phyloP scores from a whole-genome alignment of 2,888 invertebrate species.

The Apocheima hispidaria region DNA sequence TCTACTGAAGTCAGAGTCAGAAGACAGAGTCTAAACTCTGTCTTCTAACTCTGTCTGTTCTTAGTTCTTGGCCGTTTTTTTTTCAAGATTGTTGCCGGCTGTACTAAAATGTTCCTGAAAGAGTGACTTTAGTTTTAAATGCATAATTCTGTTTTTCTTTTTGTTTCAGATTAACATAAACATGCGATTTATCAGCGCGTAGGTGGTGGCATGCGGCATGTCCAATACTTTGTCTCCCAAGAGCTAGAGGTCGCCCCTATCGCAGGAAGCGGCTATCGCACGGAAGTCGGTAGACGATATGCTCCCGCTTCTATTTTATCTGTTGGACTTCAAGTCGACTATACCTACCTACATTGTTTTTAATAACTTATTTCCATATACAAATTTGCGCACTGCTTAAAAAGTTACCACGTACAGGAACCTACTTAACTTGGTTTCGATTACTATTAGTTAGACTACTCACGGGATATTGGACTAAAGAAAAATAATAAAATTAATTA shows the following conservation, averaged over 20 bases:
- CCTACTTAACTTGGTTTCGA: too few relatives aligned
- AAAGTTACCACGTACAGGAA: too few relatives aligned
- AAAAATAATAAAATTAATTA: too few relatives aligned
- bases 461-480: too few relatives aligned
- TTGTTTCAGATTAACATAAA: not conserved
- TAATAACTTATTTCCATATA: not conserved
- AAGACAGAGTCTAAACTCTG: too few relatives aligned
- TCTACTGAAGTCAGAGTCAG: too few relatives aligned
- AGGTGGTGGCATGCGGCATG: not conserved
- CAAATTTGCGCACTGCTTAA: too few relatives aligned
- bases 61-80: too few relatives aligned
- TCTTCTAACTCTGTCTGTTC: too few relatives aligned
- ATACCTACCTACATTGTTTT: not conserved
- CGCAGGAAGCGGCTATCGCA: constrained; percentile 35
- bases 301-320: constrained; percentile 18
- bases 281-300: constrained; percentile 34
- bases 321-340: constrained; percentile 17
- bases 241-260: constrained; percentile 34
- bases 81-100: too few relatives aligned
- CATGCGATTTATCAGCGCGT: not conserved
- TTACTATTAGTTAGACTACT: too few relatives aligned
- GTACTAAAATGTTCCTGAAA: too few relatives aligned
- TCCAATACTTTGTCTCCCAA: constrained; percentile 28
- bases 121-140: not conserved
- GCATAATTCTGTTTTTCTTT: not conserved